These are phyloP conservation scores for Zaprionus nigranus DNA, from an alignment of 1,140 invertebrate species.

Conservation along the genomic window DNA sequence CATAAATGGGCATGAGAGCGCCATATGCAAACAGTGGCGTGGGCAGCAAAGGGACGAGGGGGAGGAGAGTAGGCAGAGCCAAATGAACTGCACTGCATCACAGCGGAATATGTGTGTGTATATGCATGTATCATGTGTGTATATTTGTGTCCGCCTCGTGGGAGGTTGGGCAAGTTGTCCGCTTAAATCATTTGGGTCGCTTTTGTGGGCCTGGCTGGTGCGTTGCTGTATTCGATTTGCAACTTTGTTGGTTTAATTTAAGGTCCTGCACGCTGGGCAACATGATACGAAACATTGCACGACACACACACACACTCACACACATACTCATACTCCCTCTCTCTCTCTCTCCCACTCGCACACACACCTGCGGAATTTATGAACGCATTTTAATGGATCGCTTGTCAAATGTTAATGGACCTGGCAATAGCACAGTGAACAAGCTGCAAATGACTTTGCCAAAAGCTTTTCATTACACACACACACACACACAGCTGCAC, in stretches of 20 bases:
- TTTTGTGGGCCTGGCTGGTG: conserved; percentile 50
- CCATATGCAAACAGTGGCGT: conserved; percentile 47
- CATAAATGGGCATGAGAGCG: conserved; percentile 75
- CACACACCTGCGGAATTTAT: conserved; percentile 72
- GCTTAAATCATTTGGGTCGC: conserved; percentile 70
- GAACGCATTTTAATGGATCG: conserved; percentile 76
- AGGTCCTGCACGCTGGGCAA: conserved; percentile 34
- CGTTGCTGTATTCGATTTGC: conserved; percentile 59
- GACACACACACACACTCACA: conserved; percentile 11
- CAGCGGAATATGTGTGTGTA: conserved; percentile 12
- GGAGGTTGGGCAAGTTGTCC: conserved; percentile 38
- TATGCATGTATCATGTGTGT: conserved; percentile 36
- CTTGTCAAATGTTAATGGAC: conserved; percentile 66
- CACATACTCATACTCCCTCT: conserved; percentile 8
- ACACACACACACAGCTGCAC: neutral
- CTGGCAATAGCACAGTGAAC: conserved; percentile 13
- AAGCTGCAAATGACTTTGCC: conserved; percentile 34
- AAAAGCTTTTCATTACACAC: conserved; percentile 21
- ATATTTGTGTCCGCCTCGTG: conserved; percentile 6
- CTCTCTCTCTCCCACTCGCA: conserved; percentile 5
- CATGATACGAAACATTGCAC: conserved; percentile 21
- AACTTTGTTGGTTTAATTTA: conserved; percentile 74
- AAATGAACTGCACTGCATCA: conserved; percentile 74
- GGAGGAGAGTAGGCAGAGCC: conserved; percentile 1
- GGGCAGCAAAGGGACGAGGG: neutral